Percentiles rank a stretch among this genome's conserved stretches.
These are phyloP conservation scores for Ectropis crepuscularia DNA, from an alignment of 2,888 invertebrate genomes.

Conservation along the genomic window DNA sequence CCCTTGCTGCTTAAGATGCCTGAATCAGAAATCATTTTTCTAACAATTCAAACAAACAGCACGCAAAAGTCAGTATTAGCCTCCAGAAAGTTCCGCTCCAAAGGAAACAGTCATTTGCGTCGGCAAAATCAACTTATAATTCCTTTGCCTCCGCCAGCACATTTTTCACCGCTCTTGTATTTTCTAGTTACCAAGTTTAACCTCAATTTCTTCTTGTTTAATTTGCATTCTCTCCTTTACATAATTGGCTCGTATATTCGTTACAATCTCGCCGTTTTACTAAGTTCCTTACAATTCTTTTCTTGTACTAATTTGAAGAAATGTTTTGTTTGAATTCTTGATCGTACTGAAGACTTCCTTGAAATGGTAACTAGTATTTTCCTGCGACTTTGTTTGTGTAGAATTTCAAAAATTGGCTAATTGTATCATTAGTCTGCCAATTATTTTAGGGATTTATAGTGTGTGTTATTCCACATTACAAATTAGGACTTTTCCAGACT, in stretches of 20 bases:
- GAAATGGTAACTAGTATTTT: too few species aligned
- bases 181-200: constrained; percentile 27
- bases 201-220: constrained; percentile 31
- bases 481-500: too few species aligned
- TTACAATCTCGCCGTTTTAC: constrained; percentile 27
- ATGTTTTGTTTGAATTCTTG: constrained; percentile 10
- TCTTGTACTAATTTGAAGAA: constrained; percentile 19
- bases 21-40: too few species aligned
- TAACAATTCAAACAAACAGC: not conserved
- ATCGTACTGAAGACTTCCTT: not conserved
- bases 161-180: constrained; percentile 26
- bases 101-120: constrained; percentile 8
- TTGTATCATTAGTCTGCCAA: too few species aligned
- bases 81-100: not conserved
- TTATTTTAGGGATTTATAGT: too few species aligned
- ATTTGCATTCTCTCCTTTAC: constrained; percentile 32
- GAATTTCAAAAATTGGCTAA: too few species aligned
- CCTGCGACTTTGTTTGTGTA: too few species aligned
- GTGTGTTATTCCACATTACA: too few species aligned
- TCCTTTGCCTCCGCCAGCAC: constrained; percentile 8
- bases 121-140: constrained; percentile 17
- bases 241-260: constrained; percentile 34
- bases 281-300: constrained; percentile 25
- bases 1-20: too few species aligned
- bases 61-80: not conserved